A percentile compares a stretch with the other conserved stretches of the same genome.
Evolutionary conservation across 2,888 invertebrate genomes (phyloP).

Genomic region (Metallyticus violacea): DNA sequence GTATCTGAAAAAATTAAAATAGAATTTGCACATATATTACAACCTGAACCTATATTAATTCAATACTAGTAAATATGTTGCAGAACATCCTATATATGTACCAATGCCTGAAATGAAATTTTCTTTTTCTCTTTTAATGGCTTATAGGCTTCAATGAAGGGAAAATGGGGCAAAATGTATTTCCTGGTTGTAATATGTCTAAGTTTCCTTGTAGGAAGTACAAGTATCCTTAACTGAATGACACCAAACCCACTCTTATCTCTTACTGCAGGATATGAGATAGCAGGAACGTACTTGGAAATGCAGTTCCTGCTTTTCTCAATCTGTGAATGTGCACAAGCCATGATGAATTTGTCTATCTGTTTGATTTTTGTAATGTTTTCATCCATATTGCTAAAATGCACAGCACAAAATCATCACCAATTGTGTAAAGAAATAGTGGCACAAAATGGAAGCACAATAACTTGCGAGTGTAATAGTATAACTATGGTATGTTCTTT

Average conservation of each 20-base stretch:
- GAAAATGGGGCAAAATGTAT: too few relatives aligned
- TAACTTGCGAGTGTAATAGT: background rate
- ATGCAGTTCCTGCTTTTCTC: background rate
- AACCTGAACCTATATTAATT: too few relatives aligned
- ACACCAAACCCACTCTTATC: background rate
- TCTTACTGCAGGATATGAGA: background rate
- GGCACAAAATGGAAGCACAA: too few relatives aligned
- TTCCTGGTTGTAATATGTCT: background rate
- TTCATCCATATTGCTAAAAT: background rate
- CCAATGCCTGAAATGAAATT: too few relatives aligned
- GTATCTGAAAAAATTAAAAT: too few relatives aligned
- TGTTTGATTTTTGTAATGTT: background rate
- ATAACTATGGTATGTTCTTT: too few relatives aligned
- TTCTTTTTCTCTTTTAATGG: too few relatives aligned
- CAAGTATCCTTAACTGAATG: background rate
- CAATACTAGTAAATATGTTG: too few relatives aligned
- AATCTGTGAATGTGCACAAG: background rate
- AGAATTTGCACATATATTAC: too few relatives aligned
- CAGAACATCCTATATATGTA: too few relatives aligned
- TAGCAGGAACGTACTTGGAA: too few relatives aligned
- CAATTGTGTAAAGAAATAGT: background rate
- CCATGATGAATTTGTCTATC: background rate
- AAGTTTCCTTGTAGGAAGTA: background rate
- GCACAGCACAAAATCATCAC: background rate
- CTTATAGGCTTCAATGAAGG: too few relatives aligned